phyloP scores from a whole-genome alignment of 2,113 vertebrate genomes.

The Prinia subflava region DNA sequence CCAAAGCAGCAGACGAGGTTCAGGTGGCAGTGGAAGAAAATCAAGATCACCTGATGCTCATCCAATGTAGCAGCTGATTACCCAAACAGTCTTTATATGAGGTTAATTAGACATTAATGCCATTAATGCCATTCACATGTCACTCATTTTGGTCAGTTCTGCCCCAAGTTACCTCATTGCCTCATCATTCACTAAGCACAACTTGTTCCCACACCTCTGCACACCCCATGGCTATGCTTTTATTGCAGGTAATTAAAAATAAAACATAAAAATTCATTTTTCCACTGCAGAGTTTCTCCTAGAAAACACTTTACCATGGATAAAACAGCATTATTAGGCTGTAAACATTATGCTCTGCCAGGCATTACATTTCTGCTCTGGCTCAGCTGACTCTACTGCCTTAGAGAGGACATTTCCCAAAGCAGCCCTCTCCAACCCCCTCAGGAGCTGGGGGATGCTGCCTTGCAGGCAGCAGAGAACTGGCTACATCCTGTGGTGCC shows the following conservation, averaged over 20 bases:
- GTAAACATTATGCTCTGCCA: not conserved
- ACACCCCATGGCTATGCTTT: not conserved
- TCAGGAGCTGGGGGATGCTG: not conserved
- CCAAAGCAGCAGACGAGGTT: not conserved
- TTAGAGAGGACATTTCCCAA: not conserved
- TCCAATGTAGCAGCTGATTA: not conserved
- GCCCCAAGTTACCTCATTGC: not conserved
- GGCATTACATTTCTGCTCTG: not conserved
- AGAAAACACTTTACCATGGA: not conserved
- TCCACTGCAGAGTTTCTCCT: not conserved
- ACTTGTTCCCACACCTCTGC: not conserved
- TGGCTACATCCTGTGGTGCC: accelerated
- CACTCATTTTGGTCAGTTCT: not conserved
- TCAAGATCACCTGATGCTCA: not conserved
- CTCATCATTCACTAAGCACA: not conserved
- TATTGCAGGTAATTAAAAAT: not conserved
- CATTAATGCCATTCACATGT: not conserved
- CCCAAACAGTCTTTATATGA: not conserved
- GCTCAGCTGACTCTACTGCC: not conserved
- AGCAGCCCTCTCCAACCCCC: not conserved
- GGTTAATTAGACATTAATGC: not conserved
- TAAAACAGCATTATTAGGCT: not conserved
- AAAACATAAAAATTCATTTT: not conserved
- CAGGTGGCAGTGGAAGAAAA: not conserved
- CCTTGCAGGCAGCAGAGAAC: not conserved